Evolutionary conservation across 2,888 invertebrate species (phyloP).

Genomic region (Strigamia transsilvanica): DNA sequence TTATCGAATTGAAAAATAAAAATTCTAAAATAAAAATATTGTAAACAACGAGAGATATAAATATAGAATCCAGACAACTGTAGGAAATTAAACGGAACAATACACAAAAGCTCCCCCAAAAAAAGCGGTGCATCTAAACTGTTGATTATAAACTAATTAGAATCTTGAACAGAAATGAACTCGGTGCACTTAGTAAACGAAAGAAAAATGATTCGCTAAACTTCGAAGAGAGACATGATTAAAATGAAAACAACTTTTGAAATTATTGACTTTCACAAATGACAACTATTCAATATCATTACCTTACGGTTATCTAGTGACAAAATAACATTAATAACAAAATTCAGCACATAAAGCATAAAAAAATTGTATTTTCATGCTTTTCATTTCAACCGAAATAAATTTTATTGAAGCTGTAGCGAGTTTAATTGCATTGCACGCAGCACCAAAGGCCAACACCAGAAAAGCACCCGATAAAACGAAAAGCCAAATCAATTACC

Average conservation of each 20-base stretch:
- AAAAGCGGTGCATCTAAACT: too few species aligned
- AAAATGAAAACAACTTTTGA: too few species aligned
- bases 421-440: neutral
- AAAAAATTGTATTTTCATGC: neutral
- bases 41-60: too few species aligned
- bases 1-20: neutral
- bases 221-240: neutral
- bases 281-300: neutral
- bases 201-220: conserved; percentile 3
- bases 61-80: too few species aligned
- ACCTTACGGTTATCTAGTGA: conserved; percentile 35
- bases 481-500: neutral
- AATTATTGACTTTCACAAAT: neutral
- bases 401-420: too few species aligned
- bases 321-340: neutral
- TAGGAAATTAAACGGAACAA: too few species aligned
- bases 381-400: neutral
- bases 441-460: conserved; percentile 7
- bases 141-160: neutral
- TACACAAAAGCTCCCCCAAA: too few species aligned
- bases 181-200: neutral
- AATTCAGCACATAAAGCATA: neutral
- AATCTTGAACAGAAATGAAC: neutral
- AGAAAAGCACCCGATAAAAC: neutral
- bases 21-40: neutral